Base-by-base conservation (phyloP, 30 jellyfish, hydroid and myxozoan genomes). In the Cassiopea xamachana region DNA sequence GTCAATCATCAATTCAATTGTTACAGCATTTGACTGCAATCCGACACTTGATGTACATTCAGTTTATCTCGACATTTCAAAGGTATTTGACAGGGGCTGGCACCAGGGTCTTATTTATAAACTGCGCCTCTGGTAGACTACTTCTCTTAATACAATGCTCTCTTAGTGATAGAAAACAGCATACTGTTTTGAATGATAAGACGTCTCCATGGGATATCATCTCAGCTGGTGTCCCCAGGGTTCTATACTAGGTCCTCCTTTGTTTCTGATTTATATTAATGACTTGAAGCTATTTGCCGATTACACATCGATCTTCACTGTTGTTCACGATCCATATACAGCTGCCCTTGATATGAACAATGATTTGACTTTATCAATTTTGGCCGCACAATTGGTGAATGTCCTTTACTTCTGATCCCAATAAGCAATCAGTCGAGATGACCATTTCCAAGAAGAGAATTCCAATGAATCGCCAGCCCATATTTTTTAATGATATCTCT, bases 371-470 rank as follows among this genome's bases (percentile, higher is more conserved):
- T 60, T 46, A 48, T 62, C 50, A 69, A 73, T 48, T 55, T 60
- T 89, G 92, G 96, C 83, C 87, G 46, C 87, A 59, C 80, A 69
- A 75, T 81, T 79, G 87, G 91, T 60, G 89, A 76, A 82, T 90
- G 97, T 90, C 96, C 90, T 81, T 81, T 81, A 80, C 81, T 70
- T 86, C 95, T 89, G 92, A 89, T 85, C 93, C 92, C 69, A 61
- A 58, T 69, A 89, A 80, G 75, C 96, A 70, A 74, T 93, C 96
- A 80, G 93, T 81, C 62, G 89, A 73, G 69, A 73, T 80, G 75
- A 59, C 82, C 77, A 81, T 90, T 90, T 75, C 93, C 12, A 73
- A 82, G 60, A 82, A 90, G 86, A 62, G 92, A 76, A 75, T 71
- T 90, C 89, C 89, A 75, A 39, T 74, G 70, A 75, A 73, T 70